Evolutionary conservation across 1,140 invertebrate species (phyloP), one percentile per base, ranked within the genome.

Genomic region (Ectropis grisescens): DNA sequence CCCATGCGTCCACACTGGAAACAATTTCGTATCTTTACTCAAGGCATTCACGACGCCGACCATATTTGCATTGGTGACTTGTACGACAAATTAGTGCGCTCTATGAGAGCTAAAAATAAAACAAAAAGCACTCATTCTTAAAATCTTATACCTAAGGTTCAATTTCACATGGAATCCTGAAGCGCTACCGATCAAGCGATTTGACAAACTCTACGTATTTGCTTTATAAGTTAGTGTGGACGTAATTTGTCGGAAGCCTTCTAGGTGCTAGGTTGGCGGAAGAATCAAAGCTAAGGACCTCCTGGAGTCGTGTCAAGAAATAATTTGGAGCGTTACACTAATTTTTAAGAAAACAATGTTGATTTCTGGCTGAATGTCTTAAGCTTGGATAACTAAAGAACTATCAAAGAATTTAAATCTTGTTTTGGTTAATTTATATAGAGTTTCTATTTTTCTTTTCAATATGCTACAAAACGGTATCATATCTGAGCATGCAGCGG

Each of bases 11-110:
- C 41, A 35, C 41, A 41, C 50, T 72, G 60, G 70, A 71, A 72
- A 74, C 62, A 74, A 68, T 74, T 65, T 76, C 65, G 68, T 42
- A 55, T 75, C 68, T 79, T 79, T 69, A 74, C 74, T 62, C 61
- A 75, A 79, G 37, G 55, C 50, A 74, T 79, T 79, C 68, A 75
- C 74, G 56, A 61, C 51, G 32, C 53, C 37, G 38, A 43, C 46
- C 54, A 51, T 79, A 67, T 79, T 79, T 79, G 70, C 69, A 55
- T 71, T 79, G 60, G 60, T 69, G 67, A 75, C 59, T 68, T 51
- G 47, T 60, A 55, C 53, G 55, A 70, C 67, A 55, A 75, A 75
- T 75, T 75, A 71, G 72, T 66, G 50, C 67, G 36, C 37, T 35
- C 41, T 55, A 50, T 45, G 47, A 48, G 33, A 48, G 42, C 37